phyloP scores from a whole-genome alignment of 2,888 invertebrate genomes.

The Nyleta sp. region DNA sequence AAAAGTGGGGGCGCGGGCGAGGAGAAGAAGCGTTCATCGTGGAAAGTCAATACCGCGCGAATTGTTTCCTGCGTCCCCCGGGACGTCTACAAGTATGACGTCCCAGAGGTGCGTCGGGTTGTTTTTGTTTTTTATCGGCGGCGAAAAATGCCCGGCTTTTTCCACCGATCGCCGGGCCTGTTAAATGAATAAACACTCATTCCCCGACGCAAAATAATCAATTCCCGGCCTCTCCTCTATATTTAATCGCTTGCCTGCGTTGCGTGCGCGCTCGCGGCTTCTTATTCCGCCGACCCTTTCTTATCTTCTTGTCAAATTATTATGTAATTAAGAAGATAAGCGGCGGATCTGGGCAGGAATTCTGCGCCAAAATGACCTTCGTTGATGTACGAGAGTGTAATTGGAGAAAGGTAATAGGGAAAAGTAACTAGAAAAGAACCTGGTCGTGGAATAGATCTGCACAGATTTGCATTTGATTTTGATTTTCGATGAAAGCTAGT shows the following conservation, averaged over 20 bases:
- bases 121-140: constrained; percentile 48
- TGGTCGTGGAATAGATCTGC: no score
- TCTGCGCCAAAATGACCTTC: not conserved
- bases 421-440: no score
- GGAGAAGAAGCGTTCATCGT: constrained; percentile 57
- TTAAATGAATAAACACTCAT: constrained; percentile 53
- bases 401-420: no score
- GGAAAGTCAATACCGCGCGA: constrained; percentile 65
- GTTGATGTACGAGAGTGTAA: not conserved
- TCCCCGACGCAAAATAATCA: constrained; percentile 31
- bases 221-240: constrained; percentile 46
- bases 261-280: not conserved
- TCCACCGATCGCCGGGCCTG: constrained; percentile 37
- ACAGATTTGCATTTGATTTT: no score
- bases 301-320: constrained; percentile 8
- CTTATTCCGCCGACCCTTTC: constrained; percentile 6
- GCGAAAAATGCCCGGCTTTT: constrained; percentile 28
- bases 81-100: constrained; percentile 53
- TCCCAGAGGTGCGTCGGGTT: constrained; percentile 47
- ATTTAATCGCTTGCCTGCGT: constrained; percentile 35
- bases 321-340: constrained; percentile 13
- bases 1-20: constrained; percentile 29
- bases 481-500: no score
- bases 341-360: not conserved
- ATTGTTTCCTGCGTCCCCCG: constrained; percentile 58